Evolutionary conservation across 1,140 invertebrate genomes (phyloP), one percentile per base, ranked within the genome.

Genomic region (Caenorhabditis remanei): DNA sequence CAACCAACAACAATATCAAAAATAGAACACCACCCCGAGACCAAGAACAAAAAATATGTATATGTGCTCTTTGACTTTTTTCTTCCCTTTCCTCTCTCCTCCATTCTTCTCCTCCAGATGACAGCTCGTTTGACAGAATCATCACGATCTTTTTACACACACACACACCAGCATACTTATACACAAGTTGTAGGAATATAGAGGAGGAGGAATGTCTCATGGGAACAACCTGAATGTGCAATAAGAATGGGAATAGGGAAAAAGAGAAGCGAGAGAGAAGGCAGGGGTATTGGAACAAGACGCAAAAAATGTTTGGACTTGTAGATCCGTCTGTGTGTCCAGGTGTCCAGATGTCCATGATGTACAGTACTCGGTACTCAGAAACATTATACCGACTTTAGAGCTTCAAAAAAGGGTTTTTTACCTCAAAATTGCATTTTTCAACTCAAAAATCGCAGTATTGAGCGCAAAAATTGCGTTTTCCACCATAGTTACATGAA

Each of bases 41-140:
- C 8, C 9, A n/a, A 5, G 11, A 21, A 21, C 14, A 61, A 61
- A 61, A 61, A 61, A 14, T 24, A 61, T 24, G 21, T 1, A 21
- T 61, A 21, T 61, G 19, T n/a, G 61, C 32, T 40, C 32, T 65
- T 40, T 40, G 4, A 65, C 9, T 65, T 40, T 40, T 9, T 40
- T 71, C 67, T 19, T n/a, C 40, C 16, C 8, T 7, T 71, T 46
- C 67, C 24, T 40, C 40, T 71, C 13, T 46, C 46, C 40, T 71
- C 63, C 63, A 40, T 65, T 19, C 19, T 58, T 63, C 13, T 63
- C 71, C 71, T 79, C 71, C 71, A 79, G 71, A 79, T 79, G 71
- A 79, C 71, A 79, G 71, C 71, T 79, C 46, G 71, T 79, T 79
- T 79, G 71, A 79, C 71, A 79, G 71, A 79, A 79, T 79, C 71